Conservation (phyloP, 2,888 invertebrate species). For the Noctua janthina region DNA sequence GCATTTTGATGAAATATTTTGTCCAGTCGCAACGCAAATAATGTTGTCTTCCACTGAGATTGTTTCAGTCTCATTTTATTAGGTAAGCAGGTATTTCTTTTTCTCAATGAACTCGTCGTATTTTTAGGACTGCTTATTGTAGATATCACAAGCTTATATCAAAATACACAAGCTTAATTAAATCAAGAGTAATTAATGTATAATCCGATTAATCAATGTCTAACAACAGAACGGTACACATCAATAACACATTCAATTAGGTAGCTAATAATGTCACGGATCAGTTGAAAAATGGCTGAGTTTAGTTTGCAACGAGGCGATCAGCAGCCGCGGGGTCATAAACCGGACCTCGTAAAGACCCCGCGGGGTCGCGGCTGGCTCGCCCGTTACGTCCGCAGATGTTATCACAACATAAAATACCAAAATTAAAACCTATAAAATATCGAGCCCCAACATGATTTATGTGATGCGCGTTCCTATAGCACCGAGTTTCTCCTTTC, state of each 20-base stretch:
- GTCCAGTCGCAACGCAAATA: conserved; percentile 66
- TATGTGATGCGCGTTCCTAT: conserved; percentile 77
- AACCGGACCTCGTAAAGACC: conserved; percentile 81
- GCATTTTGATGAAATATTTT: conserved; percentile 88
- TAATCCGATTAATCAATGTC: conserved; percentile 43
- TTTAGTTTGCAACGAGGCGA: conserved; percentile 69
- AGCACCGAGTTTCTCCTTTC: conserved; percentile 75
- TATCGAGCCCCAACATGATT: conserved; percentile 83
- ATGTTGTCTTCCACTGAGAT: conserved; percentile 59
- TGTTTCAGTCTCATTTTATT: conserved; percentile 48
- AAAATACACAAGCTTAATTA: conserved; percentile 13
- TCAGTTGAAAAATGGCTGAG: conserved; percentile 68
- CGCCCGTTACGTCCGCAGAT: conserved; percentile 82
- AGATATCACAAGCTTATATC: not conserved
- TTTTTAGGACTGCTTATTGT: not conserved
- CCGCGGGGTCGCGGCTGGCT: conserved; percentile 68
- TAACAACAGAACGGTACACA: conserved; percentile 28
- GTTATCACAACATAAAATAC: conserved; percentile 88
- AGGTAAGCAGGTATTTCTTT: conserved; percentile 2
- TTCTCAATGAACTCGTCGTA: conserved; percentile 12
- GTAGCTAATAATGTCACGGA: conserved; percentile 45
- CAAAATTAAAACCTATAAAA: conserved; percentile 87
- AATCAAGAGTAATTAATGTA: conserved; percentile 31
- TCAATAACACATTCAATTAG: conserved; percentile 52
- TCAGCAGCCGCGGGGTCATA: conserved; percentile 68